Conservation (phyloP, 2,888 invertebrate species). For the Phyto melanocephala region DNA sequence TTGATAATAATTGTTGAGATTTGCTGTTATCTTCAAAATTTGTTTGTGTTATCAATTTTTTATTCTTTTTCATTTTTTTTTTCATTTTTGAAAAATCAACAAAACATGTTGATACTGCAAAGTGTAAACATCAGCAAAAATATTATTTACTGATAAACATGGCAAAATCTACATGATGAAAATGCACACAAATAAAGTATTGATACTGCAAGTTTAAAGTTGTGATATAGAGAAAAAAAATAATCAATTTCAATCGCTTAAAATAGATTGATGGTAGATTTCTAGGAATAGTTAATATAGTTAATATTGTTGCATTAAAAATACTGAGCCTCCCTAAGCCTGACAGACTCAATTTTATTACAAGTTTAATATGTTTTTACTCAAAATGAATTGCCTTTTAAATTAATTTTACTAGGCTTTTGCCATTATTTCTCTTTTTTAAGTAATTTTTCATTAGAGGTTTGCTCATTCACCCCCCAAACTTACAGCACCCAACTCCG, state of each 20-base stretch:
- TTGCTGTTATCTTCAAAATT: constrained; percentile 10
- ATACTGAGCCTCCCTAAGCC: too few relatives aligned
- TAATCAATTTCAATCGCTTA: too few relatives aligned
- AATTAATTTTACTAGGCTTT: not conserved
- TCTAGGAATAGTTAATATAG: too few relatives aligned
- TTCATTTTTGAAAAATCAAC: constrained; percentile 24
- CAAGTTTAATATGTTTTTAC: too few relatives aligned
- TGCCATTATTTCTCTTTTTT: not conserved
- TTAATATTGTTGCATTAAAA: too few relatives aligned
- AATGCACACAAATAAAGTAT: not conserved
- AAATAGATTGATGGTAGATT: too few relatives aligned
- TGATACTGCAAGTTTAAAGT: not conserved
- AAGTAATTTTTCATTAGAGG: constrained; percentile 22
- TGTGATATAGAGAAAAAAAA: too few relatives aligned
- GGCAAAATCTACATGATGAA: not conserved
- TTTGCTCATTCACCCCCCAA: not conserved
- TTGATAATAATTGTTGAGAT: constrained; percentile 19
- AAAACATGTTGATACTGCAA: constrained; percentile 33
- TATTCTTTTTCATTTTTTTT: not conserved
- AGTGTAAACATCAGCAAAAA: constrained; percentile 26
- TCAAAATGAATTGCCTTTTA: not conserved
- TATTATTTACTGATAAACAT: constrained; percentile 31
- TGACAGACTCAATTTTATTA: too few relatives aligned
- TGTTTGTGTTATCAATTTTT: not conserved
- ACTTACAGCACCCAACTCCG: not conserved